Evolutionary conservation across 1,140 invertebrate genomes (phyloP).

Genomic region (Euura saliciscinereae): DNA sequence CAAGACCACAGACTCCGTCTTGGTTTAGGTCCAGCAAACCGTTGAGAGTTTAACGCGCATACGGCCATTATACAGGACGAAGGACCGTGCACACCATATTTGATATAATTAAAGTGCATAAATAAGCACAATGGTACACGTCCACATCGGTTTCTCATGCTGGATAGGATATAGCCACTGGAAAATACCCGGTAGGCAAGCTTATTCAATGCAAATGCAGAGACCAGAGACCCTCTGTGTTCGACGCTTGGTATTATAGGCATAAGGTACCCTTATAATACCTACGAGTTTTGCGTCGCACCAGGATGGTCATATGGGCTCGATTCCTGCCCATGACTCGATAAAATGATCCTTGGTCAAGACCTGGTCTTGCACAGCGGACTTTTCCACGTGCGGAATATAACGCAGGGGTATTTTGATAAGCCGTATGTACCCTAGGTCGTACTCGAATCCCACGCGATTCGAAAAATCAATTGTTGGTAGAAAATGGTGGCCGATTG

Average conservation of each 20-base stretch:
- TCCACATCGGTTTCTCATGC: neutral
- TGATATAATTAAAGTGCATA: slow-evolving; percentile 6
- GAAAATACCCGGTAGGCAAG: neutral
- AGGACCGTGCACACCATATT: neutral
- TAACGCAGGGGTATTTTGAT: no score
- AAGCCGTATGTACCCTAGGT: no score
- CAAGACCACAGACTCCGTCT: neutral
- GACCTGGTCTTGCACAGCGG: no score
- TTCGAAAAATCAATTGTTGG: neutral
- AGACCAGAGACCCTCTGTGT: neutral
- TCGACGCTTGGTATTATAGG: neutral
- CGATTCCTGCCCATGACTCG: no score
- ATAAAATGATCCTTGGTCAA: no score
- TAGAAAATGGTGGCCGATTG: neutral
- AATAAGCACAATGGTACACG: slow-evolving; percentile 1
- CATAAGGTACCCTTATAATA: no score
- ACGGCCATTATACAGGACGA: neutral
- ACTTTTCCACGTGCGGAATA: no score
- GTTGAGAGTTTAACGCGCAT: neutral
- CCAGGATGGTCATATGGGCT: no score
- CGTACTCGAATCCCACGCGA: neutral
- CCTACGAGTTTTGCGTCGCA: no score
- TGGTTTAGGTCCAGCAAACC: no score
- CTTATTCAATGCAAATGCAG: slow-evolving; percentile 1
- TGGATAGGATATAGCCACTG: neutral